Evolutionary conservation across 2,113 vertebrate species (phyloP), one percentile per base, ranked within the genome.

Genomic region (Mormyrus iriodes): DNA sequence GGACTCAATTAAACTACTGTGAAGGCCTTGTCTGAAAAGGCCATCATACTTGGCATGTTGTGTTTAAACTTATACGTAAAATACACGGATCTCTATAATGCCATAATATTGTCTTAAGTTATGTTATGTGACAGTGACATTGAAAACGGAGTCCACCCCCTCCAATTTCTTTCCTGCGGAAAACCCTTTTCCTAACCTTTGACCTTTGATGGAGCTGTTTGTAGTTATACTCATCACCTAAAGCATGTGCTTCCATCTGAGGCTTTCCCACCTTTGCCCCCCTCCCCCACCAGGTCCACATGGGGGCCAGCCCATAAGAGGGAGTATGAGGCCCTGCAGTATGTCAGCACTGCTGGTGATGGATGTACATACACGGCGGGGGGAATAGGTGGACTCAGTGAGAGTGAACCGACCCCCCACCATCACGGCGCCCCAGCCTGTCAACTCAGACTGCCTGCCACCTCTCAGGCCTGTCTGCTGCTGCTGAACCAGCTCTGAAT

Each of bases 1-100:
- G n/a, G 58, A 42, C 58, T 88, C 39, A 88, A 58, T 69, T 88
- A 79, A 73, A 51, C 65, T 87, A 87, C 86, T 61, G 55, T 44
- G 52, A 21, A 49, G 13, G 51, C 27, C n/a, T 17, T 53, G 51
- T 27, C n/a, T 53, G 46, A 35, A 86, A 86, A 52, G 31, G n/a
- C n/a, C 85, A 31, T 55, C n/a, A 55, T 35, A 39, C 51, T 86
- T 53, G 85, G 24, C 49, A 31, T 35, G 12, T 27, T 85, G 83
- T 46, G 21, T 84, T 84, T 42, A 84, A 46, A 49, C 39, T 84
- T 73, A 35, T 35, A 15, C 65, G 31, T 15, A 61, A 27, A 73
- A 35, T 73, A 73, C n/a, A 35, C 21, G 39, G 48, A 84, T 84
- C 24, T 84, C 44, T 48, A 84, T 84, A 21, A 84, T 48, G 82